Conservation (phyloP, 2,797 vertebrate genomes). For the Syngnathus rostellatus region DNA sequence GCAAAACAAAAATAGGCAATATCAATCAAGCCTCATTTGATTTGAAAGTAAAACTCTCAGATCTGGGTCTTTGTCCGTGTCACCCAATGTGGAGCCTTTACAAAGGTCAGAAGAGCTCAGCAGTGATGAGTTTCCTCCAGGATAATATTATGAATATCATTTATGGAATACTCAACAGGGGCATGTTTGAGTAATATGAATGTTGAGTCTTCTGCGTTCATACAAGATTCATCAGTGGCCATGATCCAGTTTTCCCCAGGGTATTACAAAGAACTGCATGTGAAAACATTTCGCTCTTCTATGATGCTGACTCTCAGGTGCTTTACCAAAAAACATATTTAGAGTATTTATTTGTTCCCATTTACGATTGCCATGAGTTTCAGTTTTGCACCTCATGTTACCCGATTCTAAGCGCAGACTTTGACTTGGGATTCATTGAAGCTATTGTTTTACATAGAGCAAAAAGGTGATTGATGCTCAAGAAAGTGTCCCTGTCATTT, state of each 20-base stretch:
- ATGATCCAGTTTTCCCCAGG: slow-evolving; percentile 10
- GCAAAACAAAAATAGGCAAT: background rate
- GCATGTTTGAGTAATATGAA: slow-evolving; percentile 22
- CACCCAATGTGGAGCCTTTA: slow-evolving; percentile 26
- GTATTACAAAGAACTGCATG: background rate
- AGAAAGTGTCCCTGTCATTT: background rate
- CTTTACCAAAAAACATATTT: background rate
- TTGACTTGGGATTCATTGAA: background rate
- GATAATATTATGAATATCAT: slow-evolving; percentile 39
- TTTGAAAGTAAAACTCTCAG: slow-evolving; percentile 31
- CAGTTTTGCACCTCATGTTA: background rate
- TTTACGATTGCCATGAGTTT: background rate
- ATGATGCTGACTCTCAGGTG: background rate
- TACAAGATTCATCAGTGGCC: slow-evolving; percentile 8
- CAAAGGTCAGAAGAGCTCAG: slow-evolving; percentile 47
- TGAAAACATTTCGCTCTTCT: background rate
- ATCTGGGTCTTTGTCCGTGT: slow-evolving; percentile 17
- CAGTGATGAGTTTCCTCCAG: slow-evolving; percentile 32
- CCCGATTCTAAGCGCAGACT: background rate
- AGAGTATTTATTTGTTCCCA: background rate
- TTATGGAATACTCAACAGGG: slow-evolving; percentile 13
- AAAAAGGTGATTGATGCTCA: background rate
- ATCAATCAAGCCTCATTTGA: slow-evolving; percentile 16
- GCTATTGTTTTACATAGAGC: background rate
- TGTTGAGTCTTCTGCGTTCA: slow-evolving; percentile 8